Evolutionary conservation across 2,888 invertebrate genomes (phyloP), one percentile per base, ranked within the genome.

Genomic region (Slavum lentiscoides): DNA sequence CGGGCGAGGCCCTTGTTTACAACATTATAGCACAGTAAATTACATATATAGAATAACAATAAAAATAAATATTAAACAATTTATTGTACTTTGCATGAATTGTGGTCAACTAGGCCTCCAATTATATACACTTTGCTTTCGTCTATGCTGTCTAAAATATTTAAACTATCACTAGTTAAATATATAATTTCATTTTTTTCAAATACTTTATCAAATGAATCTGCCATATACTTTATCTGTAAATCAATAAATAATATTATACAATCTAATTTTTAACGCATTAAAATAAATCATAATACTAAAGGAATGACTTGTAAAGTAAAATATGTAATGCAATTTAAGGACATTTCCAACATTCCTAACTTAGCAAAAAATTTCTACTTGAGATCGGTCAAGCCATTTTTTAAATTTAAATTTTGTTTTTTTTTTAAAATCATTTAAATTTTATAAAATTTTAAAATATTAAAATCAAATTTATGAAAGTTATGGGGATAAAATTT

Each of bases 91-190:
- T 98, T 98, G 84, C 97, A 93, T 84, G 93, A 90, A 88, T 99
- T 99, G 86, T 99, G 98, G 88, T 99, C 99, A 0, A 99, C 97
- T 67, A 99, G 88, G 43, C 98, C 99, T 62, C 99, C 99, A 86
- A 99, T 98, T 73, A 99, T 91, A 85, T 98, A 99, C 68, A 92
- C 90, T 85, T 92, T 92, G 83, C 92, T 90, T 37, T 92, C 90
- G 84, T 94, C 92, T 84, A 97, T 88, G 75, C 87, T 86, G 81
- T 91, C 90, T 83, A 98, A 89, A 9, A 95, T 87, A 88, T 95
- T 95, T 69, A 94, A 92, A 19, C 98, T 98, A 87, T 99, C 98
- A 87, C 97, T 96, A 7, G 94, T 93, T 83, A 99, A 89, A 87
- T 98, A 99, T 1, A 98, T 90, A 76, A 98, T 87, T 84, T 93